Base-by-base conservation (phyloP, 2,888 invertebrate species). In the Steinernema carpocapsae region DNA sequence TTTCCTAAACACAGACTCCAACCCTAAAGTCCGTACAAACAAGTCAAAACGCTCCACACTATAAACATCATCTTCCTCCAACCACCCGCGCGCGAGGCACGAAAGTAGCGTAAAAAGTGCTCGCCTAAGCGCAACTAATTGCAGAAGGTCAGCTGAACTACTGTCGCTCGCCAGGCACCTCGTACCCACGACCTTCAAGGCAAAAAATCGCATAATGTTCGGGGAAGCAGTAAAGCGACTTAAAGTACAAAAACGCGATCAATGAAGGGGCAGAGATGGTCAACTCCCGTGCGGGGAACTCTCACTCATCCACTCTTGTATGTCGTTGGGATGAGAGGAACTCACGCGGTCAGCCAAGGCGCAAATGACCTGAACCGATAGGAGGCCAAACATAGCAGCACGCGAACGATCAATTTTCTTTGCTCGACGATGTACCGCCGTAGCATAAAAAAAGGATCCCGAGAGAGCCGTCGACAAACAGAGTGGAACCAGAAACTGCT, bases 361-460 rank as follows among this genome's bases (percentile, higher is more conserved):
- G 56, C 56, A 56, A 56, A 56, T 56, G 56, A 56, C 56, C 56
- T 26, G 26, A 56, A 56, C 56, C 56, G 56, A 56, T 24, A 22
- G n/a, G n/a, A n/a, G 56, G 56, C 56, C 56, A 56, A 56, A 56
- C 56, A 56, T 24, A 56, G 56, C 56, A 56, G 56, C 56, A 24
- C 56, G 26, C 56, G 26, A 56, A 56, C 56, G 56, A 56, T 56
- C 56, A 56, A 48, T 56, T 56, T 26, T 22, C 56, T 56, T 56
- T 56, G 56, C 26, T 14, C 56, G 26, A 22, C 56, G 56, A 22
- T 56, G 26, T 26, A n/a, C 17, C 26, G 22, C 26, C 22, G 14
- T 7, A 7, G 43, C 43, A 43, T 12, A 43, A 43, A 43, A 7
- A 12, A 43, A 12, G 43, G 10, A 7, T 43, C 43, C 43, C 43